These are phyloP conservation scores for Oncopodura yosiiana DNA, from an alignment of 1,140 invertebrate genomes.

Conservation along the genomic window DNA sequence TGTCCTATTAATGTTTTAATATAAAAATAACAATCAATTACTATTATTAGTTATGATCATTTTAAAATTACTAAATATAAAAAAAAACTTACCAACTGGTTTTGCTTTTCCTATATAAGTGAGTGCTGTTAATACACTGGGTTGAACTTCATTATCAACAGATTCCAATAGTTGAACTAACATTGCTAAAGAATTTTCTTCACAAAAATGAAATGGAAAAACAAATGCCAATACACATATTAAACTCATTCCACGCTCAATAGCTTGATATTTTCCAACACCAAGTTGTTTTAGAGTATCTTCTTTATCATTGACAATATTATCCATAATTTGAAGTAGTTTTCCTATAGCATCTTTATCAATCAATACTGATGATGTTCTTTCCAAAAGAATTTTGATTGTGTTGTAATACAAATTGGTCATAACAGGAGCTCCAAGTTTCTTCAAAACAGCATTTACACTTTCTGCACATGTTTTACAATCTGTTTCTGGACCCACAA, in stretches of 20 bases:
- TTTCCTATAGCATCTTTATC: slow-evolving; percentile 66
- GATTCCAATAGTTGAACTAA: slow-evolving; percentile 65
- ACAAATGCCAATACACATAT: slow-evolving; percentile 64
- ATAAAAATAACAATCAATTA: slow-evolving; percentile 2
- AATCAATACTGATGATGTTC: slow-evolving; percentile 90
- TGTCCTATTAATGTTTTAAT: slow-evolving; percentile 48
- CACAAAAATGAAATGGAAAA: slow-evolving; percentile 84
- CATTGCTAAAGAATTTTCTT: slow-evolving; percentile 68
- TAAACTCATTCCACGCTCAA: slow-evolving; percentile 31
- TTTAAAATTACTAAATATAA: slow-evolving; percentile 5
- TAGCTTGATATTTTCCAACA: slow-evolving; percentile 17
- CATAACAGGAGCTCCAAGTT: slow-evolving; percentile 83
- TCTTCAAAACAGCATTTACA: slow-evolving; percentile 72
- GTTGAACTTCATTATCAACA: slow-evolving; percentile 73
- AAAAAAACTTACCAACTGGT: slow-evolving; percentile 54
- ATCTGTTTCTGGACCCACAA: slow-evolving; percentile 73
- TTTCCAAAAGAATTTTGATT: slow-evolving; percentile 85
- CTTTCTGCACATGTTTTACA: slow-evolving; percentile 83
- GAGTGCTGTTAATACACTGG: slow-evolving; percentile 66
- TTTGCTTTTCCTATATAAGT: slow-evolving; percentile 80
- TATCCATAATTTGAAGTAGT: slow-evolving; percentile 25
- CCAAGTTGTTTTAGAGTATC: slow-evolving; percentile 17
- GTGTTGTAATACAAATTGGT: slow-evolving; percentile 92
- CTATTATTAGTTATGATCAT: background rate
- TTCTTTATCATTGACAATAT: slow-evolving; percentile 12